A percentile compares a stretch with the other conserved stretches of the same genome.
Conservation (phyloP, 2,113 vertebrate genomes). For the Corapipo altera region DNA sequence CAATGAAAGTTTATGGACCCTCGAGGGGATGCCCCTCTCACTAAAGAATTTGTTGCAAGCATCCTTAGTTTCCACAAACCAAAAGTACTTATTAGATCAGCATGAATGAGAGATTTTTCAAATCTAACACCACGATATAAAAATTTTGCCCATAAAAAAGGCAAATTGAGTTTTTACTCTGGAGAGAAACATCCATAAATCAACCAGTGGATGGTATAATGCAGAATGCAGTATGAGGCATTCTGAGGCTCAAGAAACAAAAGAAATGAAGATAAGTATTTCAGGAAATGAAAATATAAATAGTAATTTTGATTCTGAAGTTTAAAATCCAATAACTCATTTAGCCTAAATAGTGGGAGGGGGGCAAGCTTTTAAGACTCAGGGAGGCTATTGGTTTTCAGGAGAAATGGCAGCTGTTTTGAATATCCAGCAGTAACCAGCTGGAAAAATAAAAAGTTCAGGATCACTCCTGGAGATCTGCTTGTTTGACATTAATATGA, state of each 20-base stretch:
- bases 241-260: not conserved
- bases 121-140: not conserved
- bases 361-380: not conserved
- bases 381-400: not conserved
- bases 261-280: not conserved
- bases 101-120: conserved; percentile 19
- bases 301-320: not conserved
- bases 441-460: not conserved
- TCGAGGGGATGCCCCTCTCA: not conserved
- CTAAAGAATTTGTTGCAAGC: not conserved
- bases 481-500: not conserved
- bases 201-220: not conserved
- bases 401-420: not conserved
- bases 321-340: not conserved
- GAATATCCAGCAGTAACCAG: not conserved
- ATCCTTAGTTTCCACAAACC: not conserved
- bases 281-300: not conserved
- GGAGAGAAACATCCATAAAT: not conserved
- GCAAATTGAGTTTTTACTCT: not conserved
- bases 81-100: conserved; percentile 1
- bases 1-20: not conserved
- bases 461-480: not conserved
- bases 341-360: not conserved
- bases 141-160: not conserved
- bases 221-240: not conserved